phyloP scores from a whole-genome alignment of 2,888 invertebrate genomes.

The Nephrotoma appendiculata region DNA sequence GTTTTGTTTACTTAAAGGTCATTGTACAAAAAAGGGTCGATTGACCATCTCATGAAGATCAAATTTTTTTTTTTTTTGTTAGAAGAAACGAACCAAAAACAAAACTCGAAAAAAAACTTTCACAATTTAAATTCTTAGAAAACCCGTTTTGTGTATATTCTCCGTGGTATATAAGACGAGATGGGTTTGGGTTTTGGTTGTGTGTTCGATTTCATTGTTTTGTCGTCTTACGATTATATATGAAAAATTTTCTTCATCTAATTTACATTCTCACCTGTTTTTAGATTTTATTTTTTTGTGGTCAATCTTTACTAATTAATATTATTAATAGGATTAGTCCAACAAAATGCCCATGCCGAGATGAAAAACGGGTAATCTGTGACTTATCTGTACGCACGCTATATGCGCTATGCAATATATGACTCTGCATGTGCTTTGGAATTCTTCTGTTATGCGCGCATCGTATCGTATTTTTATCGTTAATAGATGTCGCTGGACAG shows the following conservation, averaged over 20 bases:
- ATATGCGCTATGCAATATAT: not conserved
- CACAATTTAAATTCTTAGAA: not conserved
- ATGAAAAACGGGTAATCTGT: not conserved
- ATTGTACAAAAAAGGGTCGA: not conserved
- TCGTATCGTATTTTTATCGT: too few species aligned
- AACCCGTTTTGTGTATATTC: not conserved
- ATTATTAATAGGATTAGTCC: too few species aligned
- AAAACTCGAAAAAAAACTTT: not conserved
- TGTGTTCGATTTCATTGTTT: not conserved
- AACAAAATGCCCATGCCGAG: too few species aligned
- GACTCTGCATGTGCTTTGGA: not conserved
- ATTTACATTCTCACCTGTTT: not conserved
- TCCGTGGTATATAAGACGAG: not conserved
- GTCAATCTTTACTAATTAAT: not conserved
- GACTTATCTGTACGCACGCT: not conserved
- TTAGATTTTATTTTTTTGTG: not conserved
- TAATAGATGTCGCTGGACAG: not conserved
- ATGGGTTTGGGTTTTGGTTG: not conserved
- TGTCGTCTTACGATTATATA: not conserved
- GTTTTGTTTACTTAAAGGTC: not conserved
- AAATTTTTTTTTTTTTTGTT: not conserved
- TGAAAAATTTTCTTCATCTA: not conserved
- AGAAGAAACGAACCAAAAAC: not conserved
- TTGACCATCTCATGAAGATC: not conserved
- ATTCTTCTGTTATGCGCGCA: not conserved